These are phyloP conservation scores for Dolichallabes microphthalmus DNA, from an alignment of 2,113 vertebrate species.

Conservation along the genomic window DNA sequence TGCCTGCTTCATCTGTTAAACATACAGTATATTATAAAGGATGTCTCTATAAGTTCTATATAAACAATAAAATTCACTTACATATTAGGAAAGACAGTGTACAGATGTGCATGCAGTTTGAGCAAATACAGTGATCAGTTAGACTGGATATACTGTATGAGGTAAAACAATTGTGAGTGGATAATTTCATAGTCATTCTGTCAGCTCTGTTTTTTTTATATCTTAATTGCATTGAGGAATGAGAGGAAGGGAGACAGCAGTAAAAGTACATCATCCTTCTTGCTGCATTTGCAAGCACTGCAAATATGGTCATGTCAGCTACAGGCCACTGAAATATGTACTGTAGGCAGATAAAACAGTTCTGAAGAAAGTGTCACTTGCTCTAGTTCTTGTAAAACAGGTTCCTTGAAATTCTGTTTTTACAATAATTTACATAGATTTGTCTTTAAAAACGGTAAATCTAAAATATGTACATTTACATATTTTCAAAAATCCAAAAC, in stretches of 20 bases:
- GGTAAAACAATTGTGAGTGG: constrained; percentile 19
- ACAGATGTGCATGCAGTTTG: not conserved
- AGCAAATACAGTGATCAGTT: not conserved
- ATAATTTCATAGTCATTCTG: constrained; percentile 10
- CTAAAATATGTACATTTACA: not conserved
- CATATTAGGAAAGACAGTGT: constrained; percentile 30
- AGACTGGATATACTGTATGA: constrained; percentile 28
- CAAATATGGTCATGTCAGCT: constrained; percentile 46
- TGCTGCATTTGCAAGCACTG: constrained; percentile 22
- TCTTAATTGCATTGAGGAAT: constrained; percentile 29
- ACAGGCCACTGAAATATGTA: constrained; percentile 14
- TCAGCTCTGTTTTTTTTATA: not conserved
- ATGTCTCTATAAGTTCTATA: not conserved
- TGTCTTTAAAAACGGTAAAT: not conserved
- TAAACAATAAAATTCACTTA: constrained; percentile 17
- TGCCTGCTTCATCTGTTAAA: constrained; percentile 12
- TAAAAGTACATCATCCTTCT: constrained; percentile 31
- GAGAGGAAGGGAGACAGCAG: constrained; percentile 16
- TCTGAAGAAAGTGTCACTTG: constrained; percentile 18
- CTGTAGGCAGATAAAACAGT: not conserved
- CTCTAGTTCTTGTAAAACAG: not conserved
- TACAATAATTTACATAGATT: not conserved
- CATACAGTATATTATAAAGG: not conserved
- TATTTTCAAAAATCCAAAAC: not conserved
- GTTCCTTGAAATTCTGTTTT: not conserved